phyloP scores from a whole-genome alignment of 2,888 invertebrate genomes.

The Drosophila barbarae region DNA sequence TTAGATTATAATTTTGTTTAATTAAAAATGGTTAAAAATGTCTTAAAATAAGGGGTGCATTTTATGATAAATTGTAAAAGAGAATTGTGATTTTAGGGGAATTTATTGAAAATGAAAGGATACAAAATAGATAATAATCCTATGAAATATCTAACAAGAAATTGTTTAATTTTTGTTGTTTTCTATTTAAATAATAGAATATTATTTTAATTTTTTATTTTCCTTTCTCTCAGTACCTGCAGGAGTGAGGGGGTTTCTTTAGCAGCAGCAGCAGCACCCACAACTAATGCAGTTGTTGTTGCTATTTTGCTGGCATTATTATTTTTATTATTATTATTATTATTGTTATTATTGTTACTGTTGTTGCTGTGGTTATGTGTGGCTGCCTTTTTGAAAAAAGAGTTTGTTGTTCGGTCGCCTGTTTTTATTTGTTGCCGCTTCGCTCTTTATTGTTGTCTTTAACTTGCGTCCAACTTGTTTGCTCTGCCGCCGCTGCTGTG shows the following conservation, averaged over 20 bases:
- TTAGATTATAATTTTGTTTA: not conserved
- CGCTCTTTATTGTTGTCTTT: conserved; percentile 34
- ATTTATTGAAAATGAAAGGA: too few relatives aligned
- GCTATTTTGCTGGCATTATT: conserved; percentile 26
- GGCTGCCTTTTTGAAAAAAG: conserved; percentile 42
- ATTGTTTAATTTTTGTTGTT: not conserved
- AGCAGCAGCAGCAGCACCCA: conserved; percentile 48
- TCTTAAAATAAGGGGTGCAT: not conserved
- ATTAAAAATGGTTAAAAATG: not conserved
- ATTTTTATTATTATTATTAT: conserved; percentile 16
- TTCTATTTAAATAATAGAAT: too few relatives aligned
- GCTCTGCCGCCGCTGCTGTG: conserved; percentile 5
- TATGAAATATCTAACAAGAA: too few relatives aligned
- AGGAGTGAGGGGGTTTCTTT: conserved; percentile 9
- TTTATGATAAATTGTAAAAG: not conserved
- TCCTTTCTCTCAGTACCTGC: not conserved
- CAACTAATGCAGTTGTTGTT: conserved; percentile 42
- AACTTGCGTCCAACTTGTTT: conserved; percentile 30
- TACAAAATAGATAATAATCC: too few relatives aligned
- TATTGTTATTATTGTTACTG: conserved; percentile 13
- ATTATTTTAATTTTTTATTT: too few relatives aligned
- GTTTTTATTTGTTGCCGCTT: conserved; percentile 31
- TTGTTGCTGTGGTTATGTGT: conserved; percentile 35
- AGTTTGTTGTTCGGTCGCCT: conserved; percentile 32
- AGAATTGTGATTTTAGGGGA: not conserved